Evolutionary conservation across 2,113 vertebrate species (phyloP).

Genomic region (Pogona vitticeps): DNA sequence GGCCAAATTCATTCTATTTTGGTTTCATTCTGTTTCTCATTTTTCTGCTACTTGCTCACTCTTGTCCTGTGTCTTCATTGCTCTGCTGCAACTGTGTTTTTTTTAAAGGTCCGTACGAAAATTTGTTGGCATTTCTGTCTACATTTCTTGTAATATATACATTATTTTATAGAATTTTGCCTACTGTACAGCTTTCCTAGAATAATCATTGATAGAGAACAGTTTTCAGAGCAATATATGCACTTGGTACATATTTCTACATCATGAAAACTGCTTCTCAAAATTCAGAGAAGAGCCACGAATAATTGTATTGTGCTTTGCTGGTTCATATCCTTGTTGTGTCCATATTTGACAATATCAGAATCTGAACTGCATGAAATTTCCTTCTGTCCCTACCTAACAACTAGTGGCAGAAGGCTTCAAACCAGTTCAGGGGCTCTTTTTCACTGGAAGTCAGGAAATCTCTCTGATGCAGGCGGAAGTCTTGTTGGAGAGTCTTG

Average conservation of each 20-base stretch:
- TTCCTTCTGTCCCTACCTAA: background rate
- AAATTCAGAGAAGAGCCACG: background rate
- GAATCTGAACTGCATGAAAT: background rate
- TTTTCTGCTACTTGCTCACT: background rate
- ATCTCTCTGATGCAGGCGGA: too few relatives aligned
- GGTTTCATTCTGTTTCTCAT: background rate
- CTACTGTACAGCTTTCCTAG: background rate
- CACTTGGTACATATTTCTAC: background rate
- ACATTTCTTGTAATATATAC: too few relatives aligned
- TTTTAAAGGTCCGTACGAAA: background rate
- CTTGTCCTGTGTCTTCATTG: background rate
- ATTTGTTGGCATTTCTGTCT: background rate
- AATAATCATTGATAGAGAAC: background rate
- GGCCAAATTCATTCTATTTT: too few relatives aligned
- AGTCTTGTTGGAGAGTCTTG: too few relatives aligned
- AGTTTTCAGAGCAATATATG: background rate
- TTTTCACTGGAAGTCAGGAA: too few relatives aligned
- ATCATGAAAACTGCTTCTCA: background rate
- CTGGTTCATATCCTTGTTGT: background rate
- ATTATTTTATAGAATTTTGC: background rate
- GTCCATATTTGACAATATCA: background rate
- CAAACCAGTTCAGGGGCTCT: too few relatives aligned
- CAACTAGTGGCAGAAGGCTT: too few relatives aligned
- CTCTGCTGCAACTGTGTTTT: background rate
- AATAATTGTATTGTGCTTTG: background rate